Conservation (phyloP, 2,888 invertebrate species). For the Thalpophila matura region DNA sequence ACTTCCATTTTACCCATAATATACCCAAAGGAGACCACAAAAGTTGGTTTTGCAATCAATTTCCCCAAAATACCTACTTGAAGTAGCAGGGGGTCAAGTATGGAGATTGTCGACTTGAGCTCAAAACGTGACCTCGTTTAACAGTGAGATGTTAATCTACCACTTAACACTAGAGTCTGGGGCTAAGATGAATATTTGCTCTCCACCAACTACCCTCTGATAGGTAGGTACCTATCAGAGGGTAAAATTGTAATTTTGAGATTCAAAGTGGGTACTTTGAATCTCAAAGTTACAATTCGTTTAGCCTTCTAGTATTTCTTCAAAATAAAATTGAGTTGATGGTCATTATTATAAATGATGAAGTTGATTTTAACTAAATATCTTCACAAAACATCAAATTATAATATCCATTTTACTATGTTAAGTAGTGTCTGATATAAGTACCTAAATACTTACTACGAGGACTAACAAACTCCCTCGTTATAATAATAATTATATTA, state of each 20-base stretch:
- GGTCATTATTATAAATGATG: too few species aligned
- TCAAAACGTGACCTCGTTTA: constrained; percentile 9
- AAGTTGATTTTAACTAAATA: neutral
- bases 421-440: neutral
- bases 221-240: too few species aligned
- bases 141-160: neutral
- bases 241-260: too few species aligned
- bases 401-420: neutral
- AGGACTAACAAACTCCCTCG: neutral
- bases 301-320: neutral
- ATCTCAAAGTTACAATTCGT: neutral
- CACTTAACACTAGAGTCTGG: neutral
- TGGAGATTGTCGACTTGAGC: constrained; percentile 1
- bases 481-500: constrained; percentile 15
- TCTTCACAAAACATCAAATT: neutral
- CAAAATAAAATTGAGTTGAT: neutral
- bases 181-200: constrained; percentile 22
- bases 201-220: neutral
- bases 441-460: neutral
- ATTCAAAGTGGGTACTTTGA: too few species aligned
- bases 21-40: neutral
- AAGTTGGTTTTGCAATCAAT: constrained; percentile 40
- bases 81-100: constrained; percentile 31
- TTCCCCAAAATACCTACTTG: constrained; percentile 32
- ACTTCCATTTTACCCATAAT: neutral